phyloP scores from a whole-genome alignment of 2,113 vertebrate species.

The Aptenodytes forsteri region DNA sequence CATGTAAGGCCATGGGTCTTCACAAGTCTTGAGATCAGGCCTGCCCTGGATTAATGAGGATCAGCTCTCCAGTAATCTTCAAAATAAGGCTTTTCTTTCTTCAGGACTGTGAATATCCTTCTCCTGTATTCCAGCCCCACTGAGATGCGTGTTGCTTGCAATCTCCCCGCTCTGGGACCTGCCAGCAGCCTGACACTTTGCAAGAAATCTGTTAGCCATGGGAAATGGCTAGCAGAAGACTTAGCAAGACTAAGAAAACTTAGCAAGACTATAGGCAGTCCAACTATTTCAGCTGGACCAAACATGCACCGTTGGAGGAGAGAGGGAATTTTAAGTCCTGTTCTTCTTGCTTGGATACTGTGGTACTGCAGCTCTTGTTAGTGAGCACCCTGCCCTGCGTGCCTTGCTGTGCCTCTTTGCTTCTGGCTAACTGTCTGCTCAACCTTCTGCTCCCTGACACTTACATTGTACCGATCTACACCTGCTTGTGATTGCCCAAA shows the following conservation, averaged over 20 bases:
- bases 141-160: background rate
- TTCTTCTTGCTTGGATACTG: background rate
- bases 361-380: background rate
- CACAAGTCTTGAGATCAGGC: background rate
- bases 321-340: background rate
- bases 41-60: background rate
- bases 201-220: background rate
- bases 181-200: background rate
- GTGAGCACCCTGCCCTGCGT: rapidly evolving
- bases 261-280: background rate
- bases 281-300: background rate
- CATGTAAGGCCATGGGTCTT: background rate
- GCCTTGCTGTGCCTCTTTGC: background rate
- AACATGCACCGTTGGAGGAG: rapidly evolving
- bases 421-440: background rate
- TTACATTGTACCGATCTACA: background rate
- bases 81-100: background rate
- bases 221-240: background rate
- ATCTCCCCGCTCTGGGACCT: background rate
- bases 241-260: background rate
- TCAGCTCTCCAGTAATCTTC: background rate
- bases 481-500: background rate
- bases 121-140: background rate
- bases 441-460: background rate
- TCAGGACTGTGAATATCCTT: background rate